Evolutionary conservation across 2,888 invertebrate species (phyloP).

Genomic region (Crematogaster levior): DNA sequence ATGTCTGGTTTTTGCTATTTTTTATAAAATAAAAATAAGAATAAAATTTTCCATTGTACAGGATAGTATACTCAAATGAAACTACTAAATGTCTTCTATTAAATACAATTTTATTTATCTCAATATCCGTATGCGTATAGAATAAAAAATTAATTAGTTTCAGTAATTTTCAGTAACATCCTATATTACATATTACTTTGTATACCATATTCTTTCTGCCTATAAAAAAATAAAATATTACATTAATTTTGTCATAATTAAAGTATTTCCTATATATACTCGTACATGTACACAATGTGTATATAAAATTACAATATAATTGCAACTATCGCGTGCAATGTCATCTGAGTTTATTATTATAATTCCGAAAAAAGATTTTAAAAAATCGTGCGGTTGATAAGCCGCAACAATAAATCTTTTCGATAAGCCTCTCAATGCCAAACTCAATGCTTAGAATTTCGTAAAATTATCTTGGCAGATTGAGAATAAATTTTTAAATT

Average conservation of each 20-base stretch:
- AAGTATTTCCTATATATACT: not conserved
- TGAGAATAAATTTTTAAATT: not conserved
- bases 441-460: conserved; percentile 3
- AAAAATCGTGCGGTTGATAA: conserved; percentile 27
- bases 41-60: too few relatives aligned
- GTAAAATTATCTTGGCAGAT: not conserved
- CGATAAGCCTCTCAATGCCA: conserved; percentile 29
- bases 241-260: not conserved
- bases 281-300: not conserved
- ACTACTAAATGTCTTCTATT: too few relatives aligned
- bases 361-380: conserved; percentile 13
- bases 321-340: conserved; percentile 26
- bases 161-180: too few relatives aligned
- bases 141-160: too few relatives aligned
- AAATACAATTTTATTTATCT: too few relatives aligned
- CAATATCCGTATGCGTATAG: too few relatives aligned
- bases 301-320: conserved; percentile 1
- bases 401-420: conserved; percentile 17
- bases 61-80: too few relatives aligned
- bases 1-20: too few relatives aligned
- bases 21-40: too few relatives aligned
- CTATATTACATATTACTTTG: not conserved
- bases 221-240: not conserved
- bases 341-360: conserved; percentile 20
- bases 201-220: not conserved